Evolutionary conservation across 2,113 vertebrate genomes (phyloP).

Genomic region (Damaliscus lunatus): DNA sequence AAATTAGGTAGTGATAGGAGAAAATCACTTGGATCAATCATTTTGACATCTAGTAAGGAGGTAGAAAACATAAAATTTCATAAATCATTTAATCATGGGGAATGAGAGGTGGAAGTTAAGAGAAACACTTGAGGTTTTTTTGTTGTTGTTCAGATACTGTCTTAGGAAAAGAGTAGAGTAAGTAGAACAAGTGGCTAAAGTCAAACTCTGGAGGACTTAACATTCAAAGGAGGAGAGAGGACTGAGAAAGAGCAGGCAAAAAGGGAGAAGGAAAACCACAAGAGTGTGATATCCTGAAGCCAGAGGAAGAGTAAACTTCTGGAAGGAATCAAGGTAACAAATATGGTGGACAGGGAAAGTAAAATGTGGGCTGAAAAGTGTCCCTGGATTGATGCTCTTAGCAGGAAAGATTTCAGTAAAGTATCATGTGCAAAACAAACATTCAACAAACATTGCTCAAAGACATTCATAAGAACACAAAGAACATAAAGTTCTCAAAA

Average conservation of each 20-base stretch:
- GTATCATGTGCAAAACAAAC: not conserved
- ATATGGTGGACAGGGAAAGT: not conserved
- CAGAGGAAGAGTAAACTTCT: not conserved
- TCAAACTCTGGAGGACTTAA: not conserved
- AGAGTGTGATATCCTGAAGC: not conserved
- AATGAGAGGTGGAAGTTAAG: not conserved
- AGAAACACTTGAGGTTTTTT: not conserved
- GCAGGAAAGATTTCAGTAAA: not conserved
- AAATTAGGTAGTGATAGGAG: not conserved
- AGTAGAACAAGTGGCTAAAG: not conserved
- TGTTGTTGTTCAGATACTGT: not conserved
- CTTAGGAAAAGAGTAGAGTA: not conserved
- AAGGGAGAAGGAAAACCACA: not conserved
- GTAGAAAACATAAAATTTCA: not conserved
- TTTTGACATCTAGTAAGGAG: not conserved
- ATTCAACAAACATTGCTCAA: not conserved
- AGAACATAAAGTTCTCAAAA: slow-evolving; percentile 7
- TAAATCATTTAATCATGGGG: not conserved
- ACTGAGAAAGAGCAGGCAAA: not conserved
- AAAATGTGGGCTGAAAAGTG: not conserved
- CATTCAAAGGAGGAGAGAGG: not conserved
- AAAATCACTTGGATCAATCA: not conserved
- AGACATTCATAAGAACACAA: not conserved
- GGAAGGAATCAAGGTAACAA: not conserved
- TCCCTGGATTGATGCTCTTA: not conserved